A percentile compares a stretch with the other conserved stretches of the same genome.
Evolutionary conservation across 1,140 invertebrate species (phyloP).

Genomic region (Subanguina moxae): DNA sequence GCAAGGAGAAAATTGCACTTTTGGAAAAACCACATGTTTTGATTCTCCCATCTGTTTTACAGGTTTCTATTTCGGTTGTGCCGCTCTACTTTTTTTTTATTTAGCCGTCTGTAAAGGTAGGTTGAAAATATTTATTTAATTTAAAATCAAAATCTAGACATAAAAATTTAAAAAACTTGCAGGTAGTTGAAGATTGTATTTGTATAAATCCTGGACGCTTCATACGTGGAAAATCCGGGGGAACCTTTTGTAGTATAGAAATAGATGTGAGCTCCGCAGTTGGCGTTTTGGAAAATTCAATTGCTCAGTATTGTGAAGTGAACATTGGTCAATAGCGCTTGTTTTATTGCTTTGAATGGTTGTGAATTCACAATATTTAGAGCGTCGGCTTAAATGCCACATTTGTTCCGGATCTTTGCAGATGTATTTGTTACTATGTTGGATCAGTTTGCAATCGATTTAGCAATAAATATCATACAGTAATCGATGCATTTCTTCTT

Average conservation of each 20-base stretch:
- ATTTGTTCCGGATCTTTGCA: too few species aligned
- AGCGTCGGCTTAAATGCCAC: too few species aligned
- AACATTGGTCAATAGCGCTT: background rate
- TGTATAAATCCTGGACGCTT: background rate
- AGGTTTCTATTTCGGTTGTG: background rate
- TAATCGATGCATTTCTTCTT: too few species aligned
- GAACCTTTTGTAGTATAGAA: background rate
- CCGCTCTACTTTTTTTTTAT: too few species aligned
- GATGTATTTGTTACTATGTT: too few species aligned
- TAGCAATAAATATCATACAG: too few species aligned
- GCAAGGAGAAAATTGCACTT: background rate
- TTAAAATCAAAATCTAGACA: too few species aligned
- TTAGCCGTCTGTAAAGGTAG: too few species aligned
- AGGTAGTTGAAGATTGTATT: background rate
- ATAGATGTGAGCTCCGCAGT: background rate
- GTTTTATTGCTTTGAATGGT: too few species aligned
- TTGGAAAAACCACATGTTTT: background rate
- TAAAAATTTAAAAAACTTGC: background rate
- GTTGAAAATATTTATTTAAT: too few species aligned
- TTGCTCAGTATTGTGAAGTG: background rate
- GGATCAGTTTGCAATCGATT: too few species aligned
- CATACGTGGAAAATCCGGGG: background rate
- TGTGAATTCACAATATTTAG: too few species aligned
- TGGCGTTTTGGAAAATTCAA: background rate
- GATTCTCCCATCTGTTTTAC: constrained; percentile 2